Conservation (phyloP, 2,797 vertebrate species). For the Lophotriccus pileatus region DNA sequence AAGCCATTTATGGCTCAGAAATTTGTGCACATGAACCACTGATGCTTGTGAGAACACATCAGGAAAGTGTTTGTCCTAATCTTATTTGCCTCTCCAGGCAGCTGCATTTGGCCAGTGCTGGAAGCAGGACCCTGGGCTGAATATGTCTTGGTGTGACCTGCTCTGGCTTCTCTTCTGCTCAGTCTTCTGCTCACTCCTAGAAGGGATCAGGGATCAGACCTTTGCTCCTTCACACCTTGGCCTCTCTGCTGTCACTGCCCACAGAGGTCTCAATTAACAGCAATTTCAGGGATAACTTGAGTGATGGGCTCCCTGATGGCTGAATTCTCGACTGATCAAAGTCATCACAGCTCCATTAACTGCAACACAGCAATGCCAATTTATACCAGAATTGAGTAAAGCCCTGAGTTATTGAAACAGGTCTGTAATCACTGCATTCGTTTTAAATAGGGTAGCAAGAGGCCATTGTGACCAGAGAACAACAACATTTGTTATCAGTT, state of each 20-base stretch:
- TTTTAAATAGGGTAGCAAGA: not conserved
- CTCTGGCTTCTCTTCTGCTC: not conserved
- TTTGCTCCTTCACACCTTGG: not conserved
- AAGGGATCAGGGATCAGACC: not conserved
- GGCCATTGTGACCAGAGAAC: not conserved
- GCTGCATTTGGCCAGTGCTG: not conserved
- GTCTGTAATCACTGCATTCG: not conserved
- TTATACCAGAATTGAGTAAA: not conserved
- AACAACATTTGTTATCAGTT: not conserved
- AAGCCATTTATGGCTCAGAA: accelerated
- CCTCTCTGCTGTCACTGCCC: not conserved
- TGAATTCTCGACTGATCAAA: constrained; percentile 20
- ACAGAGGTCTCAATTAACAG: constrained; percentile 10
- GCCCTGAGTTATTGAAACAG: not conserved
- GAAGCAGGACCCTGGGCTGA: not conserved
- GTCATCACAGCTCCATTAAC: not conserved
- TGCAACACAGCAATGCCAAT: not conserved
- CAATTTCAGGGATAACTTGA: not conserved
- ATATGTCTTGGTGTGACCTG: not conserved
- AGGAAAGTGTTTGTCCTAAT: not conserved
- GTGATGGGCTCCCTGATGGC: not conserved
- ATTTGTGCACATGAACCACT: accelerated
- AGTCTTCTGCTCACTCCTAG: not conserved
- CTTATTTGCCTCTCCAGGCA: not conserved
- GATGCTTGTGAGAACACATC: not conserved